Conservation (phyloP, 2,888 invertebrate genomes). For the Poecilus cupreus region DNA sequence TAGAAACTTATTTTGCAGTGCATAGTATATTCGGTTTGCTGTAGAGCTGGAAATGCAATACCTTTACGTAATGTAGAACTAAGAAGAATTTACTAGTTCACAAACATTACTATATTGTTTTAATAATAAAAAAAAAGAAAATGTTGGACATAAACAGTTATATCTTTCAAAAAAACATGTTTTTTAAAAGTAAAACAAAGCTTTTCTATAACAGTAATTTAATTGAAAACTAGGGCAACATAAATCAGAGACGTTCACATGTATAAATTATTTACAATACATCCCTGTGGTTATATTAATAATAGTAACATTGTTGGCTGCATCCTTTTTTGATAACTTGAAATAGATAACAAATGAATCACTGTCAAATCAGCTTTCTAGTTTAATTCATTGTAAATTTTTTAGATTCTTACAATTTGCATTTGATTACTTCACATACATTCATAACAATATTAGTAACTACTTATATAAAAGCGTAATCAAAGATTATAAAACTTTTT, state of each 20-base stretch:
- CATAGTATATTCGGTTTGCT: too few species aligned
- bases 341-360: constrained; percentile 47
- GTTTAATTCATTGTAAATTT: neutral
- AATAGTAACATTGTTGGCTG: constrained; percentile 21
- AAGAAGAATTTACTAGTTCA: too few species aligned
- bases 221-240: constrained; percentile 5
- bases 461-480: constrained; percentile 36
- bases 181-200: constrained; percentile 9
- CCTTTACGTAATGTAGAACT: too few species aligned
- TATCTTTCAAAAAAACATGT: neutral
- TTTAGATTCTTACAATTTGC: neutral
- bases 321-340: constrained; percentile 29
- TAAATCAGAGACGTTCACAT: constrained; percentile 22
- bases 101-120: too few species aligned
- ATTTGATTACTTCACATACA: neutral
- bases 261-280: constrained; percentile 29
- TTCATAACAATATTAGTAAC: constrained; percentile 16
- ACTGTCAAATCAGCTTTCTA: constrained; percentile 41
- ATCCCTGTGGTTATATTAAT: constrained; percentile 34
- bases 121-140: neutral
- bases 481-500: constrained; percentile 9
- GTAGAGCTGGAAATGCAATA: too few species aligned
- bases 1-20: too few species aligned
- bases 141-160: too few species aligned
- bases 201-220: constrained; percentile 31